Evolutionary conservation across 2,888 invertebrate genomes (phyloP).

Genomic region (Sicus ferrugineus): DNA sequence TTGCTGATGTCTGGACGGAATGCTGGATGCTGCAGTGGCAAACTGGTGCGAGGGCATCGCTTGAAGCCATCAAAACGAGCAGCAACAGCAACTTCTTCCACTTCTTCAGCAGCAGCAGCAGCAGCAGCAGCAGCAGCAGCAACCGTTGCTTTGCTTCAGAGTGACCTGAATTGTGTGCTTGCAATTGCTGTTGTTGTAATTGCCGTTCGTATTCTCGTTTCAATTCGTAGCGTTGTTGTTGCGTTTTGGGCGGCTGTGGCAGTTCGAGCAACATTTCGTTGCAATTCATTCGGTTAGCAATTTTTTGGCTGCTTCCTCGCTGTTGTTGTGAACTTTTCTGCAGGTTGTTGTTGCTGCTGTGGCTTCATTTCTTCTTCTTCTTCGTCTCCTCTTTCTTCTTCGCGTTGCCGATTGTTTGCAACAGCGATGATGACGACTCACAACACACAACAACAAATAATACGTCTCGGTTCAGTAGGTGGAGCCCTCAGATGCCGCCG

Average conservation of each 20-base stretch:
- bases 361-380: slow-evolving; percentile 6
- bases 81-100: slow-evolving; percentile 12
- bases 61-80: slow-evolving; percentile 33
- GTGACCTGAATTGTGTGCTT: slow-evolving; percentile 9
- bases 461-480: slow-evolving; percentile 21
- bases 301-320: slow-evolving; percentile 26
- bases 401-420: not conserved
- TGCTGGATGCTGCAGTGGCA: slow-evolving; percentile 28
- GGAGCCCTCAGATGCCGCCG: slow-evolving; percentile 14
- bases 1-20: not conserved
- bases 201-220: slow-evolving; percentile 4
- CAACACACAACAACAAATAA: slow-evolving; percentile 32
- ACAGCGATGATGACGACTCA: slow-evolving; percentile 26
- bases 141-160: slow-evolving; percentile 35
- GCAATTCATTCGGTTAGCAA: slow-evolving; percentile 36
- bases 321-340: slow-evolving; percentile 10
- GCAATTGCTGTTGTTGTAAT: slow-evolving; percentile 14
- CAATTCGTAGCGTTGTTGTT: slow-evolving; percentile 17
- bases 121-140: slow-evolving; percentile 34
- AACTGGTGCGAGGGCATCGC: slow-evolving; percentile 29
- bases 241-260: not conserved
- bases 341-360: slow-evolving; percentile 2
- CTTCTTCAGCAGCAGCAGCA: slow-evolving; percentile 30
- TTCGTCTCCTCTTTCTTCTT: not conserved
- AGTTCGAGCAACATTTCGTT: slow-evolving; percentile 38